These are phyloP conservation scores for Monodelphis domestica DNA, from an alignment of 2,797 vertebrate species.

Conservation along the genomic window DNA sequence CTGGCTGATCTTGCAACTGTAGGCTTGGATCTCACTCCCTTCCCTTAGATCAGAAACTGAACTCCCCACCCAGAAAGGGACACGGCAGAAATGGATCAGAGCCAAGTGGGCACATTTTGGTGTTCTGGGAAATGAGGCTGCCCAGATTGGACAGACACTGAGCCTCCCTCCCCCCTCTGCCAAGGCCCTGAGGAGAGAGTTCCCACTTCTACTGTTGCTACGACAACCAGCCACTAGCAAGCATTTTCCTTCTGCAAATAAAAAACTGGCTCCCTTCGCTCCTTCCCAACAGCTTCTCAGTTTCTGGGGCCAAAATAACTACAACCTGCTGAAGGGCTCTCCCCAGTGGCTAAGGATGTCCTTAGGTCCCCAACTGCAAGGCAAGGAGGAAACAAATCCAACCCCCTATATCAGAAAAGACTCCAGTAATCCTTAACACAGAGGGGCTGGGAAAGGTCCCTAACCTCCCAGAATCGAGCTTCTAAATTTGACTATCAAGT, in stretches of 20 bases:
- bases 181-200: not conserved
- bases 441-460: not conserved
- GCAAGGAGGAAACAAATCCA: not conserved
- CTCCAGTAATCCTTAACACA: not conserved
- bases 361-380: not conserved
- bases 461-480: not conserved
- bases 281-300: not conserved
- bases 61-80: no score
- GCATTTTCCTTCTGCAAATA: not conserved
- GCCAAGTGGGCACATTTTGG: not conserved
- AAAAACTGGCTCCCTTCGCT: conserved; percentile 9
- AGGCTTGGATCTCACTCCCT: not conserved
- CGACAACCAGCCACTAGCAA: not conserved
- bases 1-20: not conserved
- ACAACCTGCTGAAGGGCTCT: not conserved
- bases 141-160: not conserved
- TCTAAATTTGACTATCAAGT: not conserved
- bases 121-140: not conserved
- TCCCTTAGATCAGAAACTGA: not conserved
- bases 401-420: not conserved
- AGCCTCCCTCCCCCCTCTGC: not conserved
- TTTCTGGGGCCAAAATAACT: not conserved
- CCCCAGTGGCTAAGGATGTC: not conserved
- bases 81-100: not conserved
- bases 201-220: not conserved